These are phyloP conservation scores for Theristicus caerulescens DNA, from an alignment of 2,113 vertebrate species.

Conservation along the genomic window DNA sequence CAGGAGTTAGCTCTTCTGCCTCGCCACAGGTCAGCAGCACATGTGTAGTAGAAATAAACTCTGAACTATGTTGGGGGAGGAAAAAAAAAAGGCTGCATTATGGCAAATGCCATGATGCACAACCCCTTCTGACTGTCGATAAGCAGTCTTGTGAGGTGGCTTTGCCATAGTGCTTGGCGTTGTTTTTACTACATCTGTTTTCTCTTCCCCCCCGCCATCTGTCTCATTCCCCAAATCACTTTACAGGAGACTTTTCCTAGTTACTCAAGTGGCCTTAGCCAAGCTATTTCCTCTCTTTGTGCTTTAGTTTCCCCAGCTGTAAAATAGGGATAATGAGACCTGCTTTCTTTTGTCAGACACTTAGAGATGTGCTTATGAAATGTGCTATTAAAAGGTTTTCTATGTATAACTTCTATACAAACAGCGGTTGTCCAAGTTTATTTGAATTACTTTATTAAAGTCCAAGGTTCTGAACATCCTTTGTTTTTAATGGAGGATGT, in stretches of 20 bases:
- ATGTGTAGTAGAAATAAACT: neutral
- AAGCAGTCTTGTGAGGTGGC: fast-evolving
- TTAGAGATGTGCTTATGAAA: conserved; percentile 44
- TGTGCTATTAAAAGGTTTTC: conserved; percentile 44
- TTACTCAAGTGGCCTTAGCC: conserved; percentile 7
- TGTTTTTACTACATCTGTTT: neutral
- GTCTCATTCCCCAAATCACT: conserved; percentile 9
- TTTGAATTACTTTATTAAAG: conserved; percentile 44
- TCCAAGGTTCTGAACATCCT: conserved; percentile 34
- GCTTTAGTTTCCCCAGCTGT: conserved; percentile 45
- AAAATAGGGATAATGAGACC: conserved; percentile 42
- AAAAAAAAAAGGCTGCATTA: neutral
- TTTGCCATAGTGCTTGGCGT: neutral
- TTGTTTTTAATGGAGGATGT: conserved; percentile 55
- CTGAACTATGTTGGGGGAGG: neutral
- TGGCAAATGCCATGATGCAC: neutral
- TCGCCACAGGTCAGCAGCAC: neutral
- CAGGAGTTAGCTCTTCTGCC: neutral
- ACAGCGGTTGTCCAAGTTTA: conserved; percentile 44
- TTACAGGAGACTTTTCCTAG: conserved; percentile 1
- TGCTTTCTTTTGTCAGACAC: conserved; percentile 48
- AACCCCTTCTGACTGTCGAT: neutral
- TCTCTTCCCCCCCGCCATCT: neutral
- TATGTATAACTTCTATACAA: conserved; percentile 58
- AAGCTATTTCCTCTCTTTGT: conserved; percentile 60